Evolutionary conservation across 1,140 invertebrate species (phyloP).

Genomic region (Drosophila ohnishii): DNA sequence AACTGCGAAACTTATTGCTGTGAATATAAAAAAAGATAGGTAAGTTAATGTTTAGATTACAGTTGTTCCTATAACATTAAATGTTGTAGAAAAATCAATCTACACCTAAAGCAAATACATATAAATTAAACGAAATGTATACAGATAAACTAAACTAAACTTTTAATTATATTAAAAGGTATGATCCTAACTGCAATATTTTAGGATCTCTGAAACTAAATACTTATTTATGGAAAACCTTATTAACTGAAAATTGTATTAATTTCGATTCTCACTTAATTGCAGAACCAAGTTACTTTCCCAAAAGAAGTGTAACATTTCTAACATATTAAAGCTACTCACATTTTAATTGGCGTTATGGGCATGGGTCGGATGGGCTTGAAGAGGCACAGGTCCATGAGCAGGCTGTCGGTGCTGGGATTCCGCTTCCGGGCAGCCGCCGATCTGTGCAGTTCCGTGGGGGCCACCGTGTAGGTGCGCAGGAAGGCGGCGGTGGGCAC

Average conservation of each 20-base stretch:
- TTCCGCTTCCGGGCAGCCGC: constrained; percentile 63
- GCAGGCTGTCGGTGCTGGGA: constrained; percentile 85
- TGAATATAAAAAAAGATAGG: background rate
- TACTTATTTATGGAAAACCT: no score
- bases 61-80: background rate
- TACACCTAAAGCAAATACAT: no score
- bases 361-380: constrained; percentile 85
- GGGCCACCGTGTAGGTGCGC: constrained; percentile 62
- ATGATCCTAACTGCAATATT: background rate
- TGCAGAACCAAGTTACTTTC: background rate
- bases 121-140: no score
- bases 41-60: background rate
- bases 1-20: constrained; percentile 72
- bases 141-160: background rate
- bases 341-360: constrained; percentile 81
- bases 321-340: background rate
- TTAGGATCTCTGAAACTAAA: no score
- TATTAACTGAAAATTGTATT: no score
- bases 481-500: constrained; percentile 56
- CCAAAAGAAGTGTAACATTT: no score
- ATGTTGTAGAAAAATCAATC: no score
- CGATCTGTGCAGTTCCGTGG: constrained; percentile 66
- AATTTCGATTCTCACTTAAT: background rate
- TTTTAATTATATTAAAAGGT: background rate
- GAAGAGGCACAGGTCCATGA: constrained; percentile 86